phyloP scores from a whole-genome alignment of 1,140 invertebrate genomes.

The Brachionus manjavacas region DNA sequence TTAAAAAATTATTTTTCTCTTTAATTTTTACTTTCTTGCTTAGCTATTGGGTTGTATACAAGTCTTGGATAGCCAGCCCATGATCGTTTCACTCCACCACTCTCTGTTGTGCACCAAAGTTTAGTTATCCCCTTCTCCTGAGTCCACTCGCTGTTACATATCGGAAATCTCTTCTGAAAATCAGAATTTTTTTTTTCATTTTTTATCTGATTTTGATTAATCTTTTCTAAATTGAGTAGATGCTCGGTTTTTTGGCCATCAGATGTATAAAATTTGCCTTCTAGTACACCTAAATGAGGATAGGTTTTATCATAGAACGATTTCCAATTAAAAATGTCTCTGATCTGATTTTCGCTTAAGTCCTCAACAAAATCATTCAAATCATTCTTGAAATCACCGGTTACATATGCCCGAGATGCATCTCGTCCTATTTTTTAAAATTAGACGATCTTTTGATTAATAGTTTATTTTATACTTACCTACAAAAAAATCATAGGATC shows the following conservation, averaged over 20 bases:
- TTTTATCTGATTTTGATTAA: background rate
- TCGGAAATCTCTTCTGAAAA: conserved; percentile 31
- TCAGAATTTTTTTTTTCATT: conserved; percentile 10
- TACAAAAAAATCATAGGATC: conserved; percentile 36
- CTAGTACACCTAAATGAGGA: background rate
- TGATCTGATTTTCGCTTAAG: background rate
- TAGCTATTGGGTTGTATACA: conserved; percentile 28
- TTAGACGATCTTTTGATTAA: background rate
- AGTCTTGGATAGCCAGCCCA: conserved; percentile 29
- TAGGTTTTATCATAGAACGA: conserved; percentile 37
- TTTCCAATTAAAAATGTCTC: conserved; percentile 39
- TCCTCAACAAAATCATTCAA: conserved; percentile 5
- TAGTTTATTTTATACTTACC: background rate
- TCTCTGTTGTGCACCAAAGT: conserved; percentile 33
- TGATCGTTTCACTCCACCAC: conserved; percentile 35
- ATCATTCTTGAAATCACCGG: conserved; percentile 36
- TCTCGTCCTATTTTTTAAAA: background rate
- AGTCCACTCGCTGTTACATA: conserved; percentile 38
- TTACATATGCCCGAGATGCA: conserved; percentile 31
- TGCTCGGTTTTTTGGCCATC: background rate
- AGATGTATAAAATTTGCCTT: conserved; percentile 17
- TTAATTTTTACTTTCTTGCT: conserved; percentile 10
- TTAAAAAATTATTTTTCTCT: background rate
- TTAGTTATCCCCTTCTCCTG: conserved; percentile 27
- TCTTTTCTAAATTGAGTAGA: conserved; percentile 22